Evolutionary conservation across 1,140 invertebrate species (phyloP).

Genomic region (Magallana angulata): DNA sequence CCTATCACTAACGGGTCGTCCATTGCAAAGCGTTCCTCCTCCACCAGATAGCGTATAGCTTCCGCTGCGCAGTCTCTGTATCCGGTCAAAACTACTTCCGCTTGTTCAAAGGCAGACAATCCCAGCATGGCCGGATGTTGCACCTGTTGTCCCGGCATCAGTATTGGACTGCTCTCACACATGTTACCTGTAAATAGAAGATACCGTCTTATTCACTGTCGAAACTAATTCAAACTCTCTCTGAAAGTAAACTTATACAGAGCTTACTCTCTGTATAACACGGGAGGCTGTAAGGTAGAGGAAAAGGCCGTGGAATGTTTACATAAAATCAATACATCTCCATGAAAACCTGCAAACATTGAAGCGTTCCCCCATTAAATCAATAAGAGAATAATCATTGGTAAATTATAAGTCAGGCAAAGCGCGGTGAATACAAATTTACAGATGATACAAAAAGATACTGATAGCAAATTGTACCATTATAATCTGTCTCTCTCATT

Average conservation of each 20-base stretch:
- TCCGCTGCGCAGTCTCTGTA: conserved; percentile 79
- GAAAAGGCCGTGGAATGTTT: neutral
- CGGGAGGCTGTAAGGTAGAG: too few species aligned
- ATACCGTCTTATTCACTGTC: neutral
- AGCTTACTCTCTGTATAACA: too few species aligned
- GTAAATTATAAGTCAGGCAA: too few species aligned
- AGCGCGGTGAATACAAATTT: too few species aligned
- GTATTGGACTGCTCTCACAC: neutral
- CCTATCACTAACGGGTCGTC: conserved; percentile 78
- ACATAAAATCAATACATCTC: conserved; percentile 13
- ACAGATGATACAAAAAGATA: too few species aligned
- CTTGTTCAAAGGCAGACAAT: conserved; percentile 8
- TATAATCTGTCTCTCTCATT: too few species aligned
- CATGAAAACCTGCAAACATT: neutral
- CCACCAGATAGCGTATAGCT: conserved; percentile 77
- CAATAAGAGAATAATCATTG: too few species aligned
- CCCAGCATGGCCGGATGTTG: conserved; percentile 52
- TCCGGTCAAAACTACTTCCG: conserved; percentile 67
- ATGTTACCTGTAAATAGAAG: neutral
- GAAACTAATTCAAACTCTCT: too few species aligned
- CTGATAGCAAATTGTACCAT: too few species aligned
- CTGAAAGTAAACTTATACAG: too few species aligned
- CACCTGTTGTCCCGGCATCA: neutral
- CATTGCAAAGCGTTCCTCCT: conserved; percentile 76
- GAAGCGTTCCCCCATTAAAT: neutral